phyloP scores from a whole-genome alignment of 2,797 vertebrate species.

The Poeciliopsis infans region DNA sequence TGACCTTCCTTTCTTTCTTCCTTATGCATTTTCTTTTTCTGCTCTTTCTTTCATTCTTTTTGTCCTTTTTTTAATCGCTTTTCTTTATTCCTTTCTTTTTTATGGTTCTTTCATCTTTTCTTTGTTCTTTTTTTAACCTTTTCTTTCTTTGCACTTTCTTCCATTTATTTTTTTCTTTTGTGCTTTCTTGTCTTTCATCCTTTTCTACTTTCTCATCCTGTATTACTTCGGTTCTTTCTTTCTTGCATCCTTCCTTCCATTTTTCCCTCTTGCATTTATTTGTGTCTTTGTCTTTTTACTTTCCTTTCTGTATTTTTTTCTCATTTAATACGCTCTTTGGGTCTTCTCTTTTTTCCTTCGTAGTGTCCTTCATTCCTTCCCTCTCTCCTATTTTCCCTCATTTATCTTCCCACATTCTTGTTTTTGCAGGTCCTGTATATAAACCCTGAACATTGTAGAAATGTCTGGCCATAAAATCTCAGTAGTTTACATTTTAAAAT shows the following conservation, averaged over 20 bases:
- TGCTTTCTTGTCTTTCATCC: not conserved
- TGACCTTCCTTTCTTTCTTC: not conserved
- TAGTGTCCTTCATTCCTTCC: not conserved
- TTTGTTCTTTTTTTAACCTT: not conserved
- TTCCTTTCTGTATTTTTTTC: not conserved
- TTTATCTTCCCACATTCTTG: not conserved
- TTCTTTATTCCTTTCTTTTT: no score
- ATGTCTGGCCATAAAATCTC: not conserved
- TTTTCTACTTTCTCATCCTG: not conserved
- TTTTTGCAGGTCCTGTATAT: not conserved
- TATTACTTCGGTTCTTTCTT: not conserved
- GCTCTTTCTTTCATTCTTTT: not conserved
- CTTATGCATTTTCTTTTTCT: not conserved
- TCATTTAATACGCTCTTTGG: not conserved
- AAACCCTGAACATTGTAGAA: not conserved
- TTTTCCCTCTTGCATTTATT: not conserved
- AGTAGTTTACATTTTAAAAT: not conserved
- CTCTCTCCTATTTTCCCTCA: not conserved
- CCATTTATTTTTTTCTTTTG: not conserved
- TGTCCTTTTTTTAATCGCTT: not conserved
- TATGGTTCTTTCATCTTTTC: not conserved
- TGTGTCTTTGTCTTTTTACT: not conserved
- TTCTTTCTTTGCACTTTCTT: not conserved
- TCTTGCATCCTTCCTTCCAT: not conserved
- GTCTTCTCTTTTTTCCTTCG: not conserved